These are phyloP conservation scores for Brenthis hecate DNA, from an alignment of 2,888 invertebrate species.

Conservation along the genomic window DNA sequence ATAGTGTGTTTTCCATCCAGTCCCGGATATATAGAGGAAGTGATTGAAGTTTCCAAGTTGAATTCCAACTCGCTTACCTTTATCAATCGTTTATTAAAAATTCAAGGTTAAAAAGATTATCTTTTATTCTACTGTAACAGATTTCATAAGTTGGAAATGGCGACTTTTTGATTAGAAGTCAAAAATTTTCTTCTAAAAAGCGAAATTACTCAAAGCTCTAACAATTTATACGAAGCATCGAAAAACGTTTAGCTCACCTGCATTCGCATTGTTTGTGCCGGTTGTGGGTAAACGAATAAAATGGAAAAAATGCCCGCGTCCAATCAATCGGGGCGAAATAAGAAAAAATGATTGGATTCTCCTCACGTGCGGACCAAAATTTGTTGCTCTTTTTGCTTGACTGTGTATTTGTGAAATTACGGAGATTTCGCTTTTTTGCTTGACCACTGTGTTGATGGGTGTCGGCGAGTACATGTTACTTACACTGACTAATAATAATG, in stretches of 20 bases:
- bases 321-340: slow-evolving; percentile 74
- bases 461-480: no score
- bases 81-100: no score
- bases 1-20: not conserved
- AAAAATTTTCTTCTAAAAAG: not conserved
- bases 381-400: slow-evolving; percentile 57
- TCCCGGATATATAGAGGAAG: no score
- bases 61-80: no score
- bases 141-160: not conserved
- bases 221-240: slow-evolving; percentile 42
- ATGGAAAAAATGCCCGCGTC: slow-evolving; percentile 59
- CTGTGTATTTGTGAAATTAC: slow-evolving; percentile 50
- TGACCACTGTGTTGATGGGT: slow-evolving; percentile 18
- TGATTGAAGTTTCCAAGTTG: no score
- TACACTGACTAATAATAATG: no score
- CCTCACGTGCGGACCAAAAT: slow-evolving; percentile 70
- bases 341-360: slow-evolving; percentile 74
- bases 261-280: slow-evolving; percentile 58
- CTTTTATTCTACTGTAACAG: no score
- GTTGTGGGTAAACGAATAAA: slow-evolving; percentile 48
- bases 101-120: no score
- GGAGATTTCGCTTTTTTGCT: slow-evolving; percentile 39
- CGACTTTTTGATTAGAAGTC: not conserved
- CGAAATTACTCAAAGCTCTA: not conserved
- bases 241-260: slow-evolving; percentile 63